A percentile compares a stretch with the other conserved stretches of the same genome.
Evolutionary conservation across 1,140 invertebrate genomes (phyloP).

Genomic region (Saccostrea echinata): DNA sequence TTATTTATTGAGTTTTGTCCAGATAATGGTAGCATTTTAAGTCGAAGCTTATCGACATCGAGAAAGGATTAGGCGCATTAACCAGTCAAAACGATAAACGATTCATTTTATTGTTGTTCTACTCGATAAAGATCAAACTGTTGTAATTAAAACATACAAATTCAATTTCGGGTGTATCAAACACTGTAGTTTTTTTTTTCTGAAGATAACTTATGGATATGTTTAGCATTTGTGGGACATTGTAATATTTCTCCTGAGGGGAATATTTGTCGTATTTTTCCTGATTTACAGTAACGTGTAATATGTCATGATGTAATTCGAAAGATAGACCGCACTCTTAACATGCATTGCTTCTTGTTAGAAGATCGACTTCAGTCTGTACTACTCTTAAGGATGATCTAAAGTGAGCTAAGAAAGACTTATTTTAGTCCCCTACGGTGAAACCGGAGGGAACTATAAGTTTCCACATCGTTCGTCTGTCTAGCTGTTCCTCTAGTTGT

Average conservation of each 20-base stretch:
- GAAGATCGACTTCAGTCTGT: no score
- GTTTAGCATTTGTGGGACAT: background rate
- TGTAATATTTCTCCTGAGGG: background rate
- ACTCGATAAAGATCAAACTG: slow-evolving; percentile 10
- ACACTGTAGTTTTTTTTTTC: background rate
- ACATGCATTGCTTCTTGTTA: background rate
- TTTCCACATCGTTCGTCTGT: no score
- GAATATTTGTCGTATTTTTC: background rate
- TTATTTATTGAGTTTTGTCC: slow-evolving; percentile 29
- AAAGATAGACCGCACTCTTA: background rate
- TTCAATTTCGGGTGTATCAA: background rate
- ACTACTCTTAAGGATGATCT: no score
- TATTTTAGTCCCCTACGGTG: no score
- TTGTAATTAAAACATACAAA: slow-evolving; percentile 21
- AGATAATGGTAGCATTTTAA: slow-evolving; percentile 10
- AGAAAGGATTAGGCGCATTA: slow-evolving; percentile 6
- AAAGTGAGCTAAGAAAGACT: no score
- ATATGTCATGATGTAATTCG: background rate
- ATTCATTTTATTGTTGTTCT: slow-evolving; percentile 6
- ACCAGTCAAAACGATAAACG: background rate
- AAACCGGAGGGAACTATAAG: no score
- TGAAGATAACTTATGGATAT: background rate
- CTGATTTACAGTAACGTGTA: background rate
- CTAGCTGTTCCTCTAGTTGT: no score
- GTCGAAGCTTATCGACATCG: background rate